Percentiles rank a stretch among this genome's conserved stretches.
Evolutionary conservation across 2,888 invertebrate genomes (phyloP).

Genomic region (Temnothorax ravouxi): DNA sequence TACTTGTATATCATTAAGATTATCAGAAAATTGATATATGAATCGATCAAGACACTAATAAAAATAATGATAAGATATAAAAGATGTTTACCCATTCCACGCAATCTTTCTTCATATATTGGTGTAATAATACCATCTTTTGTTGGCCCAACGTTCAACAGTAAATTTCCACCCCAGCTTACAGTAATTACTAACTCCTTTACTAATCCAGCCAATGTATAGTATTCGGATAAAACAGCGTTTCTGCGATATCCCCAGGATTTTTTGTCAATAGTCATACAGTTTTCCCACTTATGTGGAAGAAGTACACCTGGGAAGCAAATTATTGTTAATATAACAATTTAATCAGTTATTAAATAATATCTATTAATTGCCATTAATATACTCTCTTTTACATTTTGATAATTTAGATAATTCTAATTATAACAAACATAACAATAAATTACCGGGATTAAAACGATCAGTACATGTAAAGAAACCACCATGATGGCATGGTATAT

Average conservation of each 20-base stretch:
- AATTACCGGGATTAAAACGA: conserved; percentile 92
- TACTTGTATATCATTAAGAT: conserved; percentile 2
- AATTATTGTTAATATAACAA: conserved; percentile 17
- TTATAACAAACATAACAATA: not conserved
- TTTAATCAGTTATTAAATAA: not conserved
- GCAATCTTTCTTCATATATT: conserved; percentile 94
- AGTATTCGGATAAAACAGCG: conserved; percentile 90
- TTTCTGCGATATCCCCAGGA: conserved; percentile 96
- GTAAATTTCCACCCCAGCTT: conserved; percentile 94
- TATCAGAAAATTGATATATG: conserved; percentile 17
- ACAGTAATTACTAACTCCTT: conserved; percentile 92
- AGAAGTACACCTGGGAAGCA: conserved; percentile 88
- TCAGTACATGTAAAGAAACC: conserved; percentile 95
- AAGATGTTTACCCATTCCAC: conserved; percentile 89
- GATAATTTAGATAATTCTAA: not conserved
- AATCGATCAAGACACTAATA: conserved; percentile 48
- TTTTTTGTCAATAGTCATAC: conserved; percentile 94
- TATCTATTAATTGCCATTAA: not conserved
- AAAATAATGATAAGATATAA: conserved; percentile 23
- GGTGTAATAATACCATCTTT: conserved; percentile 95
- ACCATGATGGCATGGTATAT: conserved; percentile 94
- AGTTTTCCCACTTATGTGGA: conserved; percentile 98
- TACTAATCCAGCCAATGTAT: conserved; percentile 90
- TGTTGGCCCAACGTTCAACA: conserved; percentile 96
- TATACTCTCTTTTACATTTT: not conserved